Evolutionary conservation across 2,113 vertebrate species (phyloP), one percentile per base, ranked within the genome.

Genomic region (Hyla sarda): DNA sequence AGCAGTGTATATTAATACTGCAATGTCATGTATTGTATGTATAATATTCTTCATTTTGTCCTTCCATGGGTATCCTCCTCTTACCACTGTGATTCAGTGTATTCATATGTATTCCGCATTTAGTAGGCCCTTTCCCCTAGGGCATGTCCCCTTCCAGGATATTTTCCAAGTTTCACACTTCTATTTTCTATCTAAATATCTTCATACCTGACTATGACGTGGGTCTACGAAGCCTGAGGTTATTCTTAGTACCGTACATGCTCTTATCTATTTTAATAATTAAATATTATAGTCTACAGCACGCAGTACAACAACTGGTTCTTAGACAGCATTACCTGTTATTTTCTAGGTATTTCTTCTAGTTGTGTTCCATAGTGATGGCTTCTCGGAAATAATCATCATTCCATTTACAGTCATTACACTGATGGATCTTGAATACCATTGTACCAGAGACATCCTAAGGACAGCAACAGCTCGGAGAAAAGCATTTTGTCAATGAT

Each of bases 391-490:
- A 83, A 73, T 73, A 23, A 69, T 83, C 48, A 41, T 37, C 32
- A 45, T 83, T 83, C 56, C 47, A 83, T 71, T 73, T 73, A 32
- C 48, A 56, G 48, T 73, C 19, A 73, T 83, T 83, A 83, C 50
- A 52, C 14, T 52, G 82, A 73, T 74, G 69, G 52, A 25, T 83
- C 52, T 45, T 56, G 12, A 54, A 28, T 45, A 58, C 50, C 52
- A 17, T 34, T 74, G 50, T 58, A 41, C 32, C 69, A 74, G 32
- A 25, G 37, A 62, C 34, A 60, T 32, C 77, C 41, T 80, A 37
- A 65, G 32, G 34, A 81, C n/a, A 45, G 30, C 34, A 23, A 81
- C n/a, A 45, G 30, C 34, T 30, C 9, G 65, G 32, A 58, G 48
- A 72, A 74, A 83, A 23, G 54, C 32, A 45, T 37, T 65, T 84